Percentiles rank a stretch among this genome's conserved stretches.
These are phyloP conservation scores for Ornithoptera alexandrae DNA, from an alignment of 2,888 invertebrate genomes.

Conservation along the genomic window DNA sequence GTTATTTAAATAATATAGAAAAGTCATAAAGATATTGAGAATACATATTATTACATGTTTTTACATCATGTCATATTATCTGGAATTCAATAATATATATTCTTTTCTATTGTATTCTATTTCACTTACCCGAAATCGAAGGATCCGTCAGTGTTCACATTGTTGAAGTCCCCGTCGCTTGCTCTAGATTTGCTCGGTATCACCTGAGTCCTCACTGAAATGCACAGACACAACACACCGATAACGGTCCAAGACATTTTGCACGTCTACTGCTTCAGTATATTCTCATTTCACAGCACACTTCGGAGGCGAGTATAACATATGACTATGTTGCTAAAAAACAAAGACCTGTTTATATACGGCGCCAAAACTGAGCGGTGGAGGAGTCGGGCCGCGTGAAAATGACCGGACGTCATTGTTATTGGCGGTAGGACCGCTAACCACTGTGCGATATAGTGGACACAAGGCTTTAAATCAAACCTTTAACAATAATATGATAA, in stretches of 20 bases:
- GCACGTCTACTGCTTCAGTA: slow-evolving; percentile 39
- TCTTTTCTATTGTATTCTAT: neutral
- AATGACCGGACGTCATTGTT: slow-evolving; percentile 78
- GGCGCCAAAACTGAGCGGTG: slow-evolving; percentile 68
- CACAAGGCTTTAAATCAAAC: too few relatives aligned
- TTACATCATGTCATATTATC: neutral
- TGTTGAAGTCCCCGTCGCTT: slow-evolving; percentile 82
- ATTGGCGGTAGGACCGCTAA: slow-evolving; percentile 50
- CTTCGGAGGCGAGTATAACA: slow-evolving; percentile 46
- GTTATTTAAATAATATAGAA: neutral
- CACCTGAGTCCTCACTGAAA: slow-evolving; percentile 64
- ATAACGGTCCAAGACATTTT: slow-evolving; percentile 63
- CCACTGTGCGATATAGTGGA: slow-evolving; percentile 36
- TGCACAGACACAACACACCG: slow-evolving; percentile 67
- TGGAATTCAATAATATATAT: neutral
- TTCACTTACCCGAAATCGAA: slow-evolving; percentile 84
- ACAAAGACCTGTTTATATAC: slow-evolving; percentile 71
- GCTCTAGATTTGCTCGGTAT: slow-evolving; percentile 71
- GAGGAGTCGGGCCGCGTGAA: slow-evolving; percentile 68
- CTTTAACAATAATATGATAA: too few relatives aligned
- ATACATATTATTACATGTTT: neutral
- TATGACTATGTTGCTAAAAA: slow-evolving; percentile 69
- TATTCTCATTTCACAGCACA: slow-evolving; percentile 47
- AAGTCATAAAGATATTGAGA: neutral
- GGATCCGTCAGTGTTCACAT: slow-evolving; percentile 85